A percentile compares a stretch with the other conserved stretches of the same genome.
Conservation (phyloP, 2,113 vertebrate genomes). For the Cephalopholis sonnerati region DNA sequence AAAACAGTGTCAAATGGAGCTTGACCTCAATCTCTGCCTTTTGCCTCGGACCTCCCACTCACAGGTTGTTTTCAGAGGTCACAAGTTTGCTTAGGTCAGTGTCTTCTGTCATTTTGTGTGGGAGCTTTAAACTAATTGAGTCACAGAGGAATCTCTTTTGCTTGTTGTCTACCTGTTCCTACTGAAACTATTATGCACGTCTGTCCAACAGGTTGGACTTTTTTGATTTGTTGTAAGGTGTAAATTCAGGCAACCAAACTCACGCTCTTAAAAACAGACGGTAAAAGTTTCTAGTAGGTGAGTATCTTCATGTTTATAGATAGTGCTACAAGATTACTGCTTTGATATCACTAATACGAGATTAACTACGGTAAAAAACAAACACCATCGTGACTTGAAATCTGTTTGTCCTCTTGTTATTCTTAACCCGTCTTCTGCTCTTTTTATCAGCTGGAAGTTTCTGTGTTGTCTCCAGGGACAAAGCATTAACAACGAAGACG, state of each 20-base stretch:
- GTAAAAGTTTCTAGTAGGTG: conserved; percentile 8
- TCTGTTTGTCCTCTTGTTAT: conserved; percentile 69
- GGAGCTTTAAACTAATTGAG: conserved; percentile 24
- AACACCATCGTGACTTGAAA: conserved; percentile 41
- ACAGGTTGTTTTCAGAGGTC: conserved; percentile 69
- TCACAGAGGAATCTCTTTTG: background rate
- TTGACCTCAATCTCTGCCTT: conserved; percentile 61
- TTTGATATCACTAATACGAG: conserved; percentile 54
- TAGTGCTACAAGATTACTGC: conserved; percentile 48
- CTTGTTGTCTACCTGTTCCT: background rate
- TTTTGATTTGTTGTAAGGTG: background rate
- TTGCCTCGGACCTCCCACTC: conserved; percentile 68
- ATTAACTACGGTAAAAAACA: conserved; percentile 49
- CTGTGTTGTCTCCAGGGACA: conserved; percentile 68
- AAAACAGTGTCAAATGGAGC: conserved; percentile 68
- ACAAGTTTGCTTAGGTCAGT: conserved; percentile 55
- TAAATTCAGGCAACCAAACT: background rate
- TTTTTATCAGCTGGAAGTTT: conserved; percentile 70
- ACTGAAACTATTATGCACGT: background rate
- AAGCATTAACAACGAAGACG: conserved; percentile 50
- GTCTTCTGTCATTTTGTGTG: conserved; percentile 45
- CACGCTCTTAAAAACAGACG: background rate
- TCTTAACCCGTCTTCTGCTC: conserved; percentile 59
- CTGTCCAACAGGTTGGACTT: too few relatives aligned
- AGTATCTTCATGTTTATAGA: conserved; percentile 52